These are phyloP conservation scores for Rhyacichthys aspro DNA, from an alignment of 2,797 vertebrate genomes.

Conservation along the genomic window DNA sequence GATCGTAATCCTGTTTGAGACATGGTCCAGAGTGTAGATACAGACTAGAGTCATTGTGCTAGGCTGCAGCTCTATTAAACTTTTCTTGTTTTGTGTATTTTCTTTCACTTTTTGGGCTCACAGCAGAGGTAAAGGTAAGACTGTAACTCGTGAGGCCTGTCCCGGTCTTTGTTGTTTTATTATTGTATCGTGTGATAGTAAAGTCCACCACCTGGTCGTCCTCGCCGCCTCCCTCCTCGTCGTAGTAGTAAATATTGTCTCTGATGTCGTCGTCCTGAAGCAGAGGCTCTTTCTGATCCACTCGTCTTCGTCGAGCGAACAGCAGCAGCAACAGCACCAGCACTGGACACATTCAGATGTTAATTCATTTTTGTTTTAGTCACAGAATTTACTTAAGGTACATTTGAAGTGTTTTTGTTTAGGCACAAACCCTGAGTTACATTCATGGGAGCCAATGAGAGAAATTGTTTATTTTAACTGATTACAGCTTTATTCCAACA, in stretches of 20 bases:
- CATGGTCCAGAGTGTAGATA: background rate
- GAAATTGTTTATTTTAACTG: too few relatives aligned
- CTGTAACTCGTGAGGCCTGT: too few relatives aligned
- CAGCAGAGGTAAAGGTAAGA: too few relatives aligned
- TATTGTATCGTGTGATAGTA: background rate
- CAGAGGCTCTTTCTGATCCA: conserved; percentile 85
- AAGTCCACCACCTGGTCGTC: conserved; percentile 89
- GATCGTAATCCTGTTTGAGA: conserved; percentile 85
- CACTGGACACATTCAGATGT: conserved; percentile 77
- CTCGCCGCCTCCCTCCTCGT: conserved; percentile 93
- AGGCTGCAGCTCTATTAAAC: background rate
- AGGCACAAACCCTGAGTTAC: too few relatives aligned
- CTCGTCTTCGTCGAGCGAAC: conserved; percentile 75
- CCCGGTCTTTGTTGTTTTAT: too few relatives aligned
- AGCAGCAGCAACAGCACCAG: conserved; percentile 85
- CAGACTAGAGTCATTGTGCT: background rate
- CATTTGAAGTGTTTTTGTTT: too few relatives aligned
- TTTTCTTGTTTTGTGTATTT: too few relatives aligned
- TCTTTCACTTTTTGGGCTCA: too few relatives aligned
- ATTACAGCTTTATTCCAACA: too few relatives aligned
- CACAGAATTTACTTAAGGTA: too few relatives aligned
- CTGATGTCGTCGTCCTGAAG: conserved; percentile 85
- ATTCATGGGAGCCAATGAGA: too few relatives aligned
- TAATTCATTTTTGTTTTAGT: too few relatives aligned
- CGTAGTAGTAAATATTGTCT: conserved; percentile 92